Evolutionary conservation across 1,140 invertebrate species (phyloP).

Genomic region (Drosophila kurseongensis): DNA sequence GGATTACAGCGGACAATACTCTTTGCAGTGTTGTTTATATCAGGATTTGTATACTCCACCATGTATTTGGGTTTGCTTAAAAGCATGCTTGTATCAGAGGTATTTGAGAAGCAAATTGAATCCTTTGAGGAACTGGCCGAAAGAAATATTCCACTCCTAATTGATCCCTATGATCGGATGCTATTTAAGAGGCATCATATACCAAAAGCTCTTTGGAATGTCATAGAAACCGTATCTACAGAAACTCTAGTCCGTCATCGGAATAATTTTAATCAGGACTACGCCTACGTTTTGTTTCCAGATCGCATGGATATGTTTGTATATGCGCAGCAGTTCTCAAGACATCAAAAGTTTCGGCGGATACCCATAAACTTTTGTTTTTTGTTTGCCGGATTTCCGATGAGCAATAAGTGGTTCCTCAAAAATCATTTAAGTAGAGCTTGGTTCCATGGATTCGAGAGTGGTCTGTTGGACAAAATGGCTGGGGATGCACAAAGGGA

Average conservation of each 20-base stretch:
- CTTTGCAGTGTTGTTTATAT: conserved; percentile 37
- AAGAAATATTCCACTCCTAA: conserved; percentile 36
- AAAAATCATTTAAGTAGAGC: conserved; percentile 52
- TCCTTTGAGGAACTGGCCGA: conserved; percentile 46
- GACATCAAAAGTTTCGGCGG: conserved; percentile 34
- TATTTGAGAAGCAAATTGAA: conserved; percentile 46
- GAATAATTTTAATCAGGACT: conserved; percentile 34
- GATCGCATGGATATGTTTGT: conserved; percentile 50
- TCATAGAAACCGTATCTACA: conserved; percentile 31
- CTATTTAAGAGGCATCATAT: conserved; percentile 27
- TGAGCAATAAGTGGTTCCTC: conserved; percentile 49
- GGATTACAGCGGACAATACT: conserved; percentile 49
- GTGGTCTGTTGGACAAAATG: conserved; percentile 48
- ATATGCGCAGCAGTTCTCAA: conserved; percentile 51
- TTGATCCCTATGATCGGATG: conserved; percentile 45
- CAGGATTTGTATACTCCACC: conserved; percentile 43
- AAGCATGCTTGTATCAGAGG: conserved; percentile 47
- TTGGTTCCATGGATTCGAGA: conserved; percentile 47
- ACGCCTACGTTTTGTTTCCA: conserved; percentile 43
- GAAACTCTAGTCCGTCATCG: conserved; percentile 40
- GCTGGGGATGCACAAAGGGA: conserved; percentile 34
- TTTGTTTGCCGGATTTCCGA: conserved; percentile 47
- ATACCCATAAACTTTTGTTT: conserved; percentile 42
- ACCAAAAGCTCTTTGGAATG: conserved; percentile 39
- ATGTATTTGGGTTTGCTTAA: conserved; percentile 51